phyloP scores from a whole-genome alignment of 2,797 vertebrate genomes.

The Anguilla megastoma region DNA sequence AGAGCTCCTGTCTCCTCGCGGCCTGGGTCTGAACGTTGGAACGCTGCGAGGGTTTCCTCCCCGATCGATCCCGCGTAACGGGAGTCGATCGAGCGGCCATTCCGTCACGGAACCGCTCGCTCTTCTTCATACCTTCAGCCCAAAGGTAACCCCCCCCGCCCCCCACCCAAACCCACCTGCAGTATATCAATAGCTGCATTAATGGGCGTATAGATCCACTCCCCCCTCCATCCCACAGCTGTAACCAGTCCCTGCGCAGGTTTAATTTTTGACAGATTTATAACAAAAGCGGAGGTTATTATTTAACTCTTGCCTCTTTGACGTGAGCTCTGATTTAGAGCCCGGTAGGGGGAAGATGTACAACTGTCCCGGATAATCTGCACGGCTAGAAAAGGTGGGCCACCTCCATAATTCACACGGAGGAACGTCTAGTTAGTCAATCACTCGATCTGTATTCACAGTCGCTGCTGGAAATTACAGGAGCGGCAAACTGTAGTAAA shows the following conservation, averaged over 20 bases:
- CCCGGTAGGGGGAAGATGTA: slow-evolving; percentile 68
- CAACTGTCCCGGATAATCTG: slow-evolving; percentile 71
- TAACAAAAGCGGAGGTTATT: slow-evolving; percentile 72
- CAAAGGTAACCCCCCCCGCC: not conserved
- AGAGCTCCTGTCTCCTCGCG: not conserved
- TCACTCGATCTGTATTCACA: slow-evolving; percentile 98
- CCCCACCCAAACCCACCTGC: slow-evolving; percentile 54
- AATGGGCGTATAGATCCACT: slow-evolving; percentile 62
- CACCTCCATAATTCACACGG: slow-evolving; percentile 88
- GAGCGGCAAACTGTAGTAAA: slow-evolving; percentile 92
- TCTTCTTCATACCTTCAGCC: slow-evolving; percentile 4
- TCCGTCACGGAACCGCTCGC: slow-evolving; percentile 5
- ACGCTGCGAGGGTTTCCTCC: not conserved
- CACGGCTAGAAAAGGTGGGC: slow-evolving; percentile 61
- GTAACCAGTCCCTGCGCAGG: slow-evolving; percentile 48
- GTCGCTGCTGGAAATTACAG: slow-evolving; percentile 93
- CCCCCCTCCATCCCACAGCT: slow-evolving; percentile 50
- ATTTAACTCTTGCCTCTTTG: slow-evolving; percentile 74
- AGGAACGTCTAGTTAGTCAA: slow-evolving; percentile 95
- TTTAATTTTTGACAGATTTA: slow-evolving; percentile 78
- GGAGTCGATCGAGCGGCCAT: slow-evolving; percentile 36
- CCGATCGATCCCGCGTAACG: slow-evolving; percentile 37
- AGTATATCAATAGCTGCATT: slow-evolving; percentile 72
- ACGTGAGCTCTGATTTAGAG: slow-evolving; percentile 70
- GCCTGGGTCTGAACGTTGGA: not conserved